Evolutionary conservation across 2,888 invertebrate genomes (phyloP).

Genomic region (Hymenopus coronatus): DNA sequence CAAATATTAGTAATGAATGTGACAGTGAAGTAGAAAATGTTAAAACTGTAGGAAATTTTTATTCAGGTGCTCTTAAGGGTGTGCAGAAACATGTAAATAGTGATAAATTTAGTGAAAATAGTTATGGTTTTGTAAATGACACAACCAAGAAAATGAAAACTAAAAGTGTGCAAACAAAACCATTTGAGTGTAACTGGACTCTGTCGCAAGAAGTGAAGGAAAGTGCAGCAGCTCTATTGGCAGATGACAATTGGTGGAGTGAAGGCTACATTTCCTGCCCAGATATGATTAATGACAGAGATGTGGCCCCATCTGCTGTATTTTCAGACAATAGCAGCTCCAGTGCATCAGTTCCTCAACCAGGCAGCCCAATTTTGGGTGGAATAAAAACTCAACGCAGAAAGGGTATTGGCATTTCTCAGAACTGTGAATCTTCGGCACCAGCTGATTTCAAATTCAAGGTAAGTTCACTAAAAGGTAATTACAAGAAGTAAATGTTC

Average conservation of each 20-base stretch:
- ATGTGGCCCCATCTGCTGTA: slow-evolving; percentile 19
- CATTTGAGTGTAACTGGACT: not conserved
- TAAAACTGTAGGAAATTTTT: slow-evolving; percentile 17
- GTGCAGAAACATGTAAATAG: slow-evolving; percentile 41
- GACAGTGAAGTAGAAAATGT: no score
- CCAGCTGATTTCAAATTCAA: not conserved
- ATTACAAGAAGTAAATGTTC: no score
- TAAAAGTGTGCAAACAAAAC: not conserved
- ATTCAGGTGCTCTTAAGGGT: slow-evolving; percentile 41
- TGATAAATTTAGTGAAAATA: slow-evolving; percentile 43
- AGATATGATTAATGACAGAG: slow-evolving; percentile 29
- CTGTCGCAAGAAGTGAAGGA: slow-evolving; percentile 44
- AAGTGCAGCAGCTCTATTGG: slow-evolving; percentile 44
- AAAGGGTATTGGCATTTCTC: not conserved
- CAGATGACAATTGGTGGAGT: slow-evolving; percentile 41
- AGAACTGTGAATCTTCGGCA: not conserved
- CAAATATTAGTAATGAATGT: slow-evolving; percentile 34
- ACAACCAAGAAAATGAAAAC: not conserved
- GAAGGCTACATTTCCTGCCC: slow-evolving; percentile 31
- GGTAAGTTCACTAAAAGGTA: not conserved
- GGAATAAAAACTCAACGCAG: not conserved
- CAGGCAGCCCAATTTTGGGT: slow-evolving; percentile 31
- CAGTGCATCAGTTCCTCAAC: not conserved
- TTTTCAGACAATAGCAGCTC: slow-evolving; percentile 16
- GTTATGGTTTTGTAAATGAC: slow-evolving; percentile 4